Conservation (phyloP, 2,888 invertebrate species). For the Drosophila atroscutellata region DNA sequence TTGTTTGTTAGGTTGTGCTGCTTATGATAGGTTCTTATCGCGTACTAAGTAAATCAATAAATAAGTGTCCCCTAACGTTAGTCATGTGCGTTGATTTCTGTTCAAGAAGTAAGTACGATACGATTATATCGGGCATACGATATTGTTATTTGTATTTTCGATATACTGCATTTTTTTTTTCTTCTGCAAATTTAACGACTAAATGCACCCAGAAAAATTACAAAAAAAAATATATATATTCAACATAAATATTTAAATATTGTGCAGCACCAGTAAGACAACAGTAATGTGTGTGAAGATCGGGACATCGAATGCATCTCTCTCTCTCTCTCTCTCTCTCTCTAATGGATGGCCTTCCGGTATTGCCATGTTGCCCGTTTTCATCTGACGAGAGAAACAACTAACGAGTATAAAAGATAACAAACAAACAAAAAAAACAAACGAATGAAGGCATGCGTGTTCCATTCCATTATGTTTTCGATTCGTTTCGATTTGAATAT, state of each 20-base stretch:
- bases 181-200: constrained; percentile 53
- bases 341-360: constrained; percentile 42
- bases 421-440: constrained; percentile 1
- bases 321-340: not conserved
- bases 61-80: constrained; percentile 66
- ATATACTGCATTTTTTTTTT: constrained; percentile 20
- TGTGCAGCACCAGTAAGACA: constrained; percentile 62
- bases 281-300: constrained; percentile 21
- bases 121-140: constrained; percentile 19
- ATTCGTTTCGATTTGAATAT: not conserved
- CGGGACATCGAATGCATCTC: constrained; percentile 36
- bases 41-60: constrained; percentile 59
- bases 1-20: constrained; percentile 5
- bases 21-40: constrained; percentile 36
- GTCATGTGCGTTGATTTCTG: constrained; percentile 39
- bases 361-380: constrained; percentile 82
- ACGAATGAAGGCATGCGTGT: constrained; percentile 5
- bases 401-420: constrained; percentile 15
- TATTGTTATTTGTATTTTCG: constrained; percentile 18
- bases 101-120: constrained; percentile 19
- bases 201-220: constrained; percentile 67
- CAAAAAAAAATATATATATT: constrained; percentile 40
- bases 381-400: constrained; percentile 47
- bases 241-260: constrained; percentile 45
- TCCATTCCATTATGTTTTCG: constrained; percentile 13